Conservation (phyloP, 2,888 invertebrate species). For the Gandaritis pyraliata region DNA sequence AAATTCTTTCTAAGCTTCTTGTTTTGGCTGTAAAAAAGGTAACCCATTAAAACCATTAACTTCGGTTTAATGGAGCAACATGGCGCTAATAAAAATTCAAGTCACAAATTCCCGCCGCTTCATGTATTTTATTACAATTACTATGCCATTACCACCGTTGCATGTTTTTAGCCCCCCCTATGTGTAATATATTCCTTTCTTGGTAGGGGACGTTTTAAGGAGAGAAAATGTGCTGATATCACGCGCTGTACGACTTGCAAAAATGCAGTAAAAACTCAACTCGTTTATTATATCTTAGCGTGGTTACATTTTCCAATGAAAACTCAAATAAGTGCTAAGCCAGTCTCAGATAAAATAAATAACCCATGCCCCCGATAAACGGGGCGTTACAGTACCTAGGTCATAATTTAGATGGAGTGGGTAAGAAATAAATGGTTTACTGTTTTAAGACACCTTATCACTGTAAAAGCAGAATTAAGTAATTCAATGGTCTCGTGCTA, state of each 20-base stretch:
- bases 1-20: conserved; percentile 11
- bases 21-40: conserved; percentile 9
- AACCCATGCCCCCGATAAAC: no score
- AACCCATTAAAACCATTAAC: conserved; percentile 30
- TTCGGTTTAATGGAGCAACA: conserved; percentile 32
- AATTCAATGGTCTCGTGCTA: conserved; percentile 1
- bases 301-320: background rate
- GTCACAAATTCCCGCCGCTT: conserved; percentile 39
- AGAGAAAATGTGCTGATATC: conserved; percentile 65
- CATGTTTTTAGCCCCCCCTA: conserved; percentile 66
- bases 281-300: background rate
- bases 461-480: background rate
- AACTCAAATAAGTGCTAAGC: background rate
- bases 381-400: no score
- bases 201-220: conserved; percentile 57
- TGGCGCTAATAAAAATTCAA: conserved; percentile 34
- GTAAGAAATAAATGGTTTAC: no score
- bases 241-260: conserved; percentile 48
- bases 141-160: conserved; percentile 66
- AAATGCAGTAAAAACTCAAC: conserved; percentile 38
- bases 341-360: no score
- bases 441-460: no score
- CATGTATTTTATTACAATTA: conserved; percentile 69
- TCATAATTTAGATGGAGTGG: no score
- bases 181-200: conserved; percentile 58